These are phyloP conservation scores for Sphecodes monilicornis DNA, from an alignment of 2,888 invertebrate genomes.

Conservation along the genomic window DNA sequence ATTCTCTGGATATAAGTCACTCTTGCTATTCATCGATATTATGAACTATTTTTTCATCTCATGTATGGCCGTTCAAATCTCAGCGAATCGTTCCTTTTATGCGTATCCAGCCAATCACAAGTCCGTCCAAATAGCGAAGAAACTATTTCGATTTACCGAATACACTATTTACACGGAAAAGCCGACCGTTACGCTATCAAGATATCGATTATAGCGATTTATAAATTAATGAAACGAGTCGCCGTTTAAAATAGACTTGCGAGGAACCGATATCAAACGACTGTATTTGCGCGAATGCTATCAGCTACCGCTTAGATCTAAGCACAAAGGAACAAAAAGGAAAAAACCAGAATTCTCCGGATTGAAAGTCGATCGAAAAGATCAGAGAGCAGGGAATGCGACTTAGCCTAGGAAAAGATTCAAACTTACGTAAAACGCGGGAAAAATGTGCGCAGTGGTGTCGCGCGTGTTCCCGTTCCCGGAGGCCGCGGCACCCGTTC, in stretches of 20 bases:
- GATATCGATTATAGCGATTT: not conserved
- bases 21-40: not conserved
- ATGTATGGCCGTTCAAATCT: conserved; percentile 24
- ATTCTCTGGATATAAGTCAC: not conserved
- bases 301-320: not conserved
- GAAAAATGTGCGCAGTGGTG: not conserved
- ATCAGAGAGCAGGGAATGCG: not conserved
- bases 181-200: not conserved
- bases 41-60: not conserved
- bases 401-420: not conserved
- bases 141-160: not conserved
- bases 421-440: not conserved
- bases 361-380: not conserved
- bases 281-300: not conserved
- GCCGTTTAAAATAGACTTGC: too few relatives aligned
- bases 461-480: conserved; percentile 47
- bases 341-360: too few relatives aligned
- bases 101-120: conserved; percentile 30
- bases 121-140: not conserved
- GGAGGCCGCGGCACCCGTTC: conserved; percentile 51
- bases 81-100: not conserved
- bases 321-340: not conserved
- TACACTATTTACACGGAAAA: not conserved
- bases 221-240: not conserved
- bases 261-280: not conserved